These are phyloP conservation scores for Squalus acanthias DNA, from an alignment of 2,797 vertebrate species.

Conservation along the genomic window DNA sequence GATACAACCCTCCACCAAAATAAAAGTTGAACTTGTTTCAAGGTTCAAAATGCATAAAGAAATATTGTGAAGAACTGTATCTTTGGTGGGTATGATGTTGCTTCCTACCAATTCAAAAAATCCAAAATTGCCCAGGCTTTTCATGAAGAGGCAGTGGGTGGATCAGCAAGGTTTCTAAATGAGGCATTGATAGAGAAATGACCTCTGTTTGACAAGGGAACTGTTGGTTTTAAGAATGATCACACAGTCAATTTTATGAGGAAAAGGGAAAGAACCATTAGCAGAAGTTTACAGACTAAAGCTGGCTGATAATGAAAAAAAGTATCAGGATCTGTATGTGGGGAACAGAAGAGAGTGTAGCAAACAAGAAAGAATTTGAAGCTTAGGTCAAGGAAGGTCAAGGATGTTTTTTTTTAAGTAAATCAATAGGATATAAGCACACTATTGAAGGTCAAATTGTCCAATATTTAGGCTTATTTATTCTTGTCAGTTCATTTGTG, in stretches of 20 bases:
- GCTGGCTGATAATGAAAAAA: background rate
- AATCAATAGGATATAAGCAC: background rate
- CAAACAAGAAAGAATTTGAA: background rate
- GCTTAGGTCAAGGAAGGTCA: background rate
- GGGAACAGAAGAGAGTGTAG: background rate
- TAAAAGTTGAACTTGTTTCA: background rate
- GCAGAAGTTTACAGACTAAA: slow-evolving; percentile 5
- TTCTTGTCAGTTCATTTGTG: background rate
- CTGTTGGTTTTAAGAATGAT: background rate
- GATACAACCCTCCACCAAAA: background rate
- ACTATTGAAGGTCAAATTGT: background rate
- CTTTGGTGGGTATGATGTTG: background rate
- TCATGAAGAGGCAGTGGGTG: background rate
- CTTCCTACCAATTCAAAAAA: background rate
- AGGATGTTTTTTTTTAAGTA: background rate
- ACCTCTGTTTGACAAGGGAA: background rate
- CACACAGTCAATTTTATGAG: background rate
- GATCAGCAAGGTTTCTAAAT: slow-evolving; percentile 5
- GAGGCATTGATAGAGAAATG: background rate
- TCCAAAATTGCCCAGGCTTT: background rate
- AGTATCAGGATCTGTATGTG: background rate
- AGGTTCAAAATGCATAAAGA: background rate
- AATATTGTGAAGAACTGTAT: background rate
- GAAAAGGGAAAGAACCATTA: background rate
- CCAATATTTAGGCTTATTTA: background rate